Evolutionary conservation across 2,797 vertebrate species (phyloP), one percentile per base, ranked within the genome.

Genomic region (Lemur catta): DNA sequence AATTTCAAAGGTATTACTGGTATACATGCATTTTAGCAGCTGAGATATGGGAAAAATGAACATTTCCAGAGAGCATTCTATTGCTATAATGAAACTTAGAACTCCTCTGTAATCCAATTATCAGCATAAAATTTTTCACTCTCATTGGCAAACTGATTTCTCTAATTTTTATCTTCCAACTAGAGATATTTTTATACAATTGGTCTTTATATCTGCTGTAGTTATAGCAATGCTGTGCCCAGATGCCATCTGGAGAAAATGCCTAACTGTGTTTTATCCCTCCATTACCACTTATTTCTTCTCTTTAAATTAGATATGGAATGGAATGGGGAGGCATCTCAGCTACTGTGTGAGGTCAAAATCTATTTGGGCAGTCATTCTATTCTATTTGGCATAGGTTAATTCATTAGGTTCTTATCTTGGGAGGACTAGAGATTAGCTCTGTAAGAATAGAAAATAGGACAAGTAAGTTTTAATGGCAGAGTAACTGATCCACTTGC

Each of bases 151-250:
- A 57, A 82, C 72, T 74, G 24, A 38, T 63, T 92, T 85, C 52
- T 94, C 22, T 93, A 18, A 89, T 67, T 78, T 57, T 95, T 41
- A 20, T 91, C 65, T 86, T 82, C 20, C 38, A 82, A 57, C 26
- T 75, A 61, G 12, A 89, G 59, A 91, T 89, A 84, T 91, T 95
- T 96, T 89, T 79, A 82, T 84, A 55, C 63, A 65, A 84, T 82
- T 82, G 59, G 30, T 4, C 57, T 94, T 94, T 91, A 18, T 69
- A 41, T 57, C 30, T 81, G 30, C 75, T 72, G 1, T 63, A 55
- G 50, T 57, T 89, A 43, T 33, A 84, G 48, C 14, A 80, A 43
- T 38, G 10, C 6, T n/a, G 0, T 81, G 5, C 13, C 8, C 18
- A 50, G 41, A 76, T 79, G 12, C 12, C 63, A 17, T 14, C 28